Evolutionary conservation across 1,140 invertebrate genomes (phyloP).

Genomic region (Cherax quadricarinatus): DNA sequence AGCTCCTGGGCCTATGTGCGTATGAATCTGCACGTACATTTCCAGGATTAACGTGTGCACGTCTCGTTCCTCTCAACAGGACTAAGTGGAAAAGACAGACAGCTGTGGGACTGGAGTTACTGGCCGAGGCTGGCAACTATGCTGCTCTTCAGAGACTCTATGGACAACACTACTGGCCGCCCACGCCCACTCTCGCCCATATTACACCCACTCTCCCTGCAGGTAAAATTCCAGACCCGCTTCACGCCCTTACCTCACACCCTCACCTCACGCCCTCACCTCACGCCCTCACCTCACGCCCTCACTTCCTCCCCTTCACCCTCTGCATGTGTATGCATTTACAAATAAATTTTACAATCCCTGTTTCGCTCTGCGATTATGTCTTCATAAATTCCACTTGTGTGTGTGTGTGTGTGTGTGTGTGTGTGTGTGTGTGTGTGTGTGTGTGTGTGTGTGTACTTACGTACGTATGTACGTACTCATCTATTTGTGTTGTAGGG

Average conservation of each 20-base stretch:
- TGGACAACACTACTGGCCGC: slow-evolving; percentile 34
- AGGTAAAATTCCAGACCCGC: slow-evolving; percentile 12
- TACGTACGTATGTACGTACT: too few species aligned
- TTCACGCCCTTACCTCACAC: background rate
- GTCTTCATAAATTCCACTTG: too few species aligned
- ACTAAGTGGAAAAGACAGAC: slow-evolving; percentile 98
- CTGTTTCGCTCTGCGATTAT: too few species aligned
- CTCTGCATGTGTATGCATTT: background rate
- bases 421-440: too few species aligned
- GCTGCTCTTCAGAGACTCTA: slow-evolving; percentile 94
- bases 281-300: background rate
- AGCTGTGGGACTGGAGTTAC: slow-evolving; percentile 82
- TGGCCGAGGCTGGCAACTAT: slow-evolving; percentile 97
- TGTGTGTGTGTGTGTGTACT: too few species aligned
- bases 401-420: too few species aligned
- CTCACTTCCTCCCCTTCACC: too few species aligned
- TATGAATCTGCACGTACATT: too few species aligned
- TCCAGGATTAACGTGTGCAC: background rate
- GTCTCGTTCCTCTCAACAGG: background rate
- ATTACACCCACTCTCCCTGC: slow-evolving; percentile 39
- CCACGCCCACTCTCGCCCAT: slow-evolving; percentile 31
- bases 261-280: background rate
- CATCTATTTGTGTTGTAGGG: too few species aligned
- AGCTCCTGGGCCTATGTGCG: too few species aligned
- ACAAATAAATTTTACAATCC: too few species aligned